Percentiles rank a stretch among this genome's conserved stretches.
Conservation (phyloP, 2,113 vertebrate genomes). For the Gobio gobio region DNA sequence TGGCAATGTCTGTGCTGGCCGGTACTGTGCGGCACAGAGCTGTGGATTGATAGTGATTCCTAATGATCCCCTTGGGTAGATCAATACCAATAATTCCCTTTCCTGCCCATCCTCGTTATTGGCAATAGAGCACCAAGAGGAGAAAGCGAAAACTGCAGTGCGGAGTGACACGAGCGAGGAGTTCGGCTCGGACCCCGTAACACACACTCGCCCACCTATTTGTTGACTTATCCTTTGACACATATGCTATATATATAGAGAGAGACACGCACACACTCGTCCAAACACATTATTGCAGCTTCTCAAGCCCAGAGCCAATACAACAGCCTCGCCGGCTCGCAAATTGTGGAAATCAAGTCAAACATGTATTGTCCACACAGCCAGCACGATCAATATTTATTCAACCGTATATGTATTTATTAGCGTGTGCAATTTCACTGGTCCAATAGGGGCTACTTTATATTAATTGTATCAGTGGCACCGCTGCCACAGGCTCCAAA, state of each 20-base stretch:
- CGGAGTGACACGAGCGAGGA: conserved; percentile 66
- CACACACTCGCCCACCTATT: conserved; percentile 6
- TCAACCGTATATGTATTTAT: conserved; percentile 67
- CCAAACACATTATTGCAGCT: conserved; percentile 21
- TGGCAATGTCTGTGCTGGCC: conserved; percentile 95
- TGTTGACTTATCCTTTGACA: conserved; percentile 30
- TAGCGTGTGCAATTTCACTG: conserved; percentile 63
- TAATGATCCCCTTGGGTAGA: conserved; percentile 99
- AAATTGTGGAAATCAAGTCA: conserved; percentile 66
- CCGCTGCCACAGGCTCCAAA: conserved; percentile 62
- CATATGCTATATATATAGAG: conserved; percentile 22
- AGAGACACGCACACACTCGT: not conserved
- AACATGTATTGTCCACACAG: conserved; percentile 60
- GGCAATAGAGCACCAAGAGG: conserved; percentile 83
- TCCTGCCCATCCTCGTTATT: conserved; percentile 95
- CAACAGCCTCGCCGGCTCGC: conserved; percentile 23
- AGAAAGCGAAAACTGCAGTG: conserved; percentile 70
- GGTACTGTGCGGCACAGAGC: conserved; percentile 90
- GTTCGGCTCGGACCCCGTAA: conserved; percentile 61
- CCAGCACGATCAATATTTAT: conserved; percentile 68
- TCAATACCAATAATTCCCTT: conserved; percentile 99
- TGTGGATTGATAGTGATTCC: conserved; percentile 99
- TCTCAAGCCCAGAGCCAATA: conserved; percentile 22
- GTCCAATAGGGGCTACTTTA: conserved; percentile 61
- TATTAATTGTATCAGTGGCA: conserved; percentile 67